Conservation (phyloP, 1,140 invertebrate species). For the Orius laevigatus region DNA sequence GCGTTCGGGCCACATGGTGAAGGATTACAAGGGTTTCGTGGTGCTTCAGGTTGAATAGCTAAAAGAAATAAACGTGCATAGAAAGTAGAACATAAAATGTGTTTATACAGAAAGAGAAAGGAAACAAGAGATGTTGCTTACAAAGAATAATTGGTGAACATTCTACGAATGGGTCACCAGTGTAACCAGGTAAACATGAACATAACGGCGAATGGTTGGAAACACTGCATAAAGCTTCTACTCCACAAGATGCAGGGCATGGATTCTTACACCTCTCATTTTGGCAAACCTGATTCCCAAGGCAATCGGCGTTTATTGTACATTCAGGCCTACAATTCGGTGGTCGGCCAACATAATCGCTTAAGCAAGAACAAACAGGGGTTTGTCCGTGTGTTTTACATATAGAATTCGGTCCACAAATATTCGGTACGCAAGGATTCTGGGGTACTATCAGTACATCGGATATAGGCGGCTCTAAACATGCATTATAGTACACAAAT, state of each 20-base stretch:
- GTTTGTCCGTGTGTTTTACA: constrained; percentile 50
- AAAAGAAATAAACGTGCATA: constrained; percentile 2
- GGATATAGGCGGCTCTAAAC: constrained; percentile 12
- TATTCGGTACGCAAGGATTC: constrained; percentile 61
- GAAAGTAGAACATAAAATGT: not conserved
- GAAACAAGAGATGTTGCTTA: constrained; percentile 9
- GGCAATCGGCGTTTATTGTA: constrained; percentile 63
- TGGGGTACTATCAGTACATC: constrained; percentile 22
- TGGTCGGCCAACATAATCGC: constrained; percentile 58
- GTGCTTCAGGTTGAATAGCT: constrained; percentile 16
- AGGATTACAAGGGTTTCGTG: constrained; percentile 45
- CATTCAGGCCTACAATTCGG: constrained; percentile 71
- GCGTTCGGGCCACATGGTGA: constrained; percentile 62
- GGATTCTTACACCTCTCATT: constrained; percentile 66
- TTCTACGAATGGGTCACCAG: constrained; percentile 65
- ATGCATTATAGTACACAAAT: constrained; percentile 12
- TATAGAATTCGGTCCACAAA: constrained; percentile 64
- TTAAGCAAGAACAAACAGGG: constrained; percentile 59
- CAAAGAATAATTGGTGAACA: constrained; percentile 31
- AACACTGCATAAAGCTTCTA: constrained; percentile 62
- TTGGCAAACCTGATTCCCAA: constrained; percentile 59
- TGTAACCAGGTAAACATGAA: constrained; percentile 55
- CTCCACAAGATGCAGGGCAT: constrained; percentile 68
- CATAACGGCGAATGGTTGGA: constrained; percentile 67
- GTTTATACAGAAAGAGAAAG: not conserved